These are phyloP conservation scores for Corbicula japonica DNA, from an alignment of 2,888 invertebrate species.

Conservation along the genomic window DNA sequence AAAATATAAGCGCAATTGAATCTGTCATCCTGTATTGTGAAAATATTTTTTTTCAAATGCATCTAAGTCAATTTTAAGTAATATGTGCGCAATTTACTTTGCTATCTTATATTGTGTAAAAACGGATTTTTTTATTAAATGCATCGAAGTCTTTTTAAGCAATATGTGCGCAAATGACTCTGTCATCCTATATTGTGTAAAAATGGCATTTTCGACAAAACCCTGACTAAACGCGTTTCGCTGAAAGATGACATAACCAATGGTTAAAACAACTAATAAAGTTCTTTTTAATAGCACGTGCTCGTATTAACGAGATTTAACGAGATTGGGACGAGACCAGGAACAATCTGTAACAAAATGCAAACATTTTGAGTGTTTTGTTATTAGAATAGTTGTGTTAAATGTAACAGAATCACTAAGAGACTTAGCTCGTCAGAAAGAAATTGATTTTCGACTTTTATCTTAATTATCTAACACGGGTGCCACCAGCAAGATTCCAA, in stretches of 20 bases:
- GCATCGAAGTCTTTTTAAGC: too few species aligned
- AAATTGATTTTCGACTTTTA: slow-evolving; percentile 45
- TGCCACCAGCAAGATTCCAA: slow-evolving; percentile 38
- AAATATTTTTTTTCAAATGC: too few species aligned
- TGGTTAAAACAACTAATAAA: neutral
- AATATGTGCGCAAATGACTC: too few species aligned
- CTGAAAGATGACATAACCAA: neutral
- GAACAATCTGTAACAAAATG: slow-evolving; percentile 29
- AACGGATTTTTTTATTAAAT: too few species aligned
- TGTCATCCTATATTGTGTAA: too few species aligned
- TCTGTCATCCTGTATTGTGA: too few species aligned
- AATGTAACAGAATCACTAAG: slow-evolving; percentile 19
- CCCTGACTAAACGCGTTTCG: too few species aligned
- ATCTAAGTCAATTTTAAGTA: too few species aligned
- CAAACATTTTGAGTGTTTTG: slow-evolving; percentile 32
- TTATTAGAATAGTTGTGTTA: slow-evolving; percentile 22
- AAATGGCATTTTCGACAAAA: too few species aligned
- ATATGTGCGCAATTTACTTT: too few species aligned
- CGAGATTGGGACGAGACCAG: slow-evolving; percentile 4
- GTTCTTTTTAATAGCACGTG: neutral
- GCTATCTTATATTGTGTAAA: too few species aligned
- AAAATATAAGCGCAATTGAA: too few species aligned
- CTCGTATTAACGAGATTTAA: slow-evolving; percentile 7
- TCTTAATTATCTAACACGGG: slow-evolving; percentile 40
- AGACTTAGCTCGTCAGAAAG: slow-evolving; percentile 21